A percentile compares a stretch with the other conserved stretches of the same genome.
Conservation (phyloP, 2,888 invertebrate genomes). For the Cosmorhoe ocellata region DNA sequence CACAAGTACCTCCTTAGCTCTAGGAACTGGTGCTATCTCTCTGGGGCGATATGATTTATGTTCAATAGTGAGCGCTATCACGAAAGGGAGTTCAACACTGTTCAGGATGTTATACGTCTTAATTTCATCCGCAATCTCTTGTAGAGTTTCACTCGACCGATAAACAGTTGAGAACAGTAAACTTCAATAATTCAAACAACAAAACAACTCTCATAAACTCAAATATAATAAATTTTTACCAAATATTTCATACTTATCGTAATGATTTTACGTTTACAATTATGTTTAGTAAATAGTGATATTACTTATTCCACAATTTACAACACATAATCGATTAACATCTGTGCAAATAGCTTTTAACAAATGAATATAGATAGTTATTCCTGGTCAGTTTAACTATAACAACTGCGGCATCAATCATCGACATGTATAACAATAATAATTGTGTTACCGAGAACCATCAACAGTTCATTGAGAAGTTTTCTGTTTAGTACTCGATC, state of each 20-base stretch:
- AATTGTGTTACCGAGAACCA: constrained; percentile 45
- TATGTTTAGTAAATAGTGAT: constrained; percentile 30
- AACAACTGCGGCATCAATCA: constrained; percentile 35
- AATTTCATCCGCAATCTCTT: constrained; percentile 51
- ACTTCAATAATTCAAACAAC: constrained; percentile 20
- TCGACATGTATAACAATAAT: constrained; percentile 40
- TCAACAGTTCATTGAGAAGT: constrained; percentile 54
- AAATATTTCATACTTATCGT: constrained; percentile 21
- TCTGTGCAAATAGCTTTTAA: constrained; percentile 39
- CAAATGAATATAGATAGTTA: constrained; percentile 38
- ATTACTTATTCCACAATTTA: constrained; percentile 29
- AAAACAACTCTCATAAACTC: constrained; percentile 14
- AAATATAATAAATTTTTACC: constrained; percentile 14
- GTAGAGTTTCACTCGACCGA: constrained; percentile 31
- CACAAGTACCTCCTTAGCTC: constrained; percentile 21
- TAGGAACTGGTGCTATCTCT: constrained; percentile 36
- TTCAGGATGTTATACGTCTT: constrained; percentile 67
- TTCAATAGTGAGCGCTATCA: constrained; percentile 50
- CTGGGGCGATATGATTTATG: constrained; percentile 57
- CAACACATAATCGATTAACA: constrained; percentile 36
- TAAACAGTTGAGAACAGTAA: constrained; percentile 15
- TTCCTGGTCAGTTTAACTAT: constrained; percentile 43
- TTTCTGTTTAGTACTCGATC: constrained; percentile 58
- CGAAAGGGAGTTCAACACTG: constrained; percentile 54
- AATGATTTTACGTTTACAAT: constrained; percentile 31